These are phyloP conservation scores for Prunella fulvescens DNA, from an alignment of 2,113 vertebrate species.

Conservation along the genomic window DNA sequence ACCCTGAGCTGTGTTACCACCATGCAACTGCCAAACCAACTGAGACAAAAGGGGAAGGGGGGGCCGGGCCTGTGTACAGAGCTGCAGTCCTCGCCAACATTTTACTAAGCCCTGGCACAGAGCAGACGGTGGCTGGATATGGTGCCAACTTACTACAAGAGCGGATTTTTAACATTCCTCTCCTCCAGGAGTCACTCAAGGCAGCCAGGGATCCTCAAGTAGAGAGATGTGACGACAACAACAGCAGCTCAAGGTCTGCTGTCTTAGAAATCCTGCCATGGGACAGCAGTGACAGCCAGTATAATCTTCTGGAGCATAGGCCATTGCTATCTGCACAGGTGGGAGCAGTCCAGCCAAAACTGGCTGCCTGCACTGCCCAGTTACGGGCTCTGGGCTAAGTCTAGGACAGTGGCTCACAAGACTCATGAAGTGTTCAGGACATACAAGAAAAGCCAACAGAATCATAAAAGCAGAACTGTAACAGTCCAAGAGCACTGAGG, in stretches of 20 bases:
- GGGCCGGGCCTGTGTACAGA: constrained; percentile 23
- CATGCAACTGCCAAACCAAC: constrained; percentile 45
- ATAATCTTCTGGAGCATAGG: background rate
- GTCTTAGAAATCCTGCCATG: background rate
- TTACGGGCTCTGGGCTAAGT: background rate
- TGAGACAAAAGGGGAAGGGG: constrained; percentile 42
- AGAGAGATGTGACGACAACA: constrained; percentile 2
- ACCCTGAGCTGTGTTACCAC: constrained; percentile 14
- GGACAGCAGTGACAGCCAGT: background rate
- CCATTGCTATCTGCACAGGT: background rate
- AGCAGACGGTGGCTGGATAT: constrained; percentile 56
- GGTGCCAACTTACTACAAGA: constrained; percentile 71
- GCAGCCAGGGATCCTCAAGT: constrained; percentile 40
- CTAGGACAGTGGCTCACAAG: background rate
- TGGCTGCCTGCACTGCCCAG: background rate
- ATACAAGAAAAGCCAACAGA: background rate
- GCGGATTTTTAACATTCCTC: constrained; percentile 70
- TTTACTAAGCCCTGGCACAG: constrained; percentile 70
- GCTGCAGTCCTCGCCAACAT: constrained; percentile 45
- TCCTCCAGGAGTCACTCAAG: constrained; percentile 60
- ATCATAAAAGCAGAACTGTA: background rate
- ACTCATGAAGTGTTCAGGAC: background rate
- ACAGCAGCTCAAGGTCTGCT: background rate
- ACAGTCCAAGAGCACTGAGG: background rate
- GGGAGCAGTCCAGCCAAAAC: background rate